Conservation (phyloP, 2,113 vertebrate species). For the Pimephales promelas region DNA sequence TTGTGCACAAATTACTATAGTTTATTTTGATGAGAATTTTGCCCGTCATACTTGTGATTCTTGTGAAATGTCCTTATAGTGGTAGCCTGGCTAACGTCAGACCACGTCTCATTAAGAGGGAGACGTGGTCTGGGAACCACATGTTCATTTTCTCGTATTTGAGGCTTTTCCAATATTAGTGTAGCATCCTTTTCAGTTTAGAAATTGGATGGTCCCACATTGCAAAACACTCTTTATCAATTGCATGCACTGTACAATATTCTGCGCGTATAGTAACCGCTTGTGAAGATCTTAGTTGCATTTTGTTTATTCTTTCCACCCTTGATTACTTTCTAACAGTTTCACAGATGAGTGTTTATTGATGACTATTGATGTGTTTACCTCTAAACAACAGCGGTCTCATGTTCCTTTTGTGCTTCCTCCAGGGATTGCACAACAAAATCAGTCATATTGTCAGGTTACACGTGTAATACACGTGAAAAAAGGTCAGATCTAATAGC, state of each 20-base stretch:
- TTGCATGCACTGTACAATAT: background rate
- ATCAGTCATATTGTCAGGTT: conserved; percentile 51
- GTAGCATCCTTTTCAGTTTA: background rate
- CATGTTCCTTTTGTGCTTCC: conserved; percentile 19
- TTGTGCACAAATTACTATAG: background rate
- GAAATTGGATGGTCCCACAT: background rate
- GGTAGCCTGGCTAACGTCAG: too few species aligned
- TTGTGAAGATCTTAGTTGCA: background rate
- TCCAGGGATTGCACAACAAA: conserved; percentile 28
- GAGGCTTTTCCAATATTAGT: background rate
- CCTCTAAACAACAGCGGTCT: conserved; percentile 8
- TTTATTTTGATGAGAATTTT: background rate
- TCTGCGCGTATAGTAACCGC: background rate
- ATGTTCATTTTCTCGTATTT: too few species aligned
- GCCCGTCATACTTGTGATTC: background rate
- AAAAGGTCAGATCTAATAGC: conserved; percentile 49
- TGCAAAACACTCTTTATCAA: background rate
- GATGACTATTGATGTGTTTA: conserved; percentile 27
- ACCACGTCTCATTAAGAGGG: too few species aligned
- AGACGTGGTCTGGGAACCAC: too few species aligned
- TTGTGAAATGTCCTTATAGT: background rate
- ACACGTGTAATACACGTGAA: conserved; percentile 10
- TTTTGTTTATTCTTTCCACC: background rate
- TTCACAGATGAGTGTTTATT: conserved; percentile 4
- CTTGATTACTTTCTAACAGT: background rate